Evolutionary conservation across 2,888 invertebrate genomes (phyloP).

Genomic region (Cepaea hortensis): DNA sequence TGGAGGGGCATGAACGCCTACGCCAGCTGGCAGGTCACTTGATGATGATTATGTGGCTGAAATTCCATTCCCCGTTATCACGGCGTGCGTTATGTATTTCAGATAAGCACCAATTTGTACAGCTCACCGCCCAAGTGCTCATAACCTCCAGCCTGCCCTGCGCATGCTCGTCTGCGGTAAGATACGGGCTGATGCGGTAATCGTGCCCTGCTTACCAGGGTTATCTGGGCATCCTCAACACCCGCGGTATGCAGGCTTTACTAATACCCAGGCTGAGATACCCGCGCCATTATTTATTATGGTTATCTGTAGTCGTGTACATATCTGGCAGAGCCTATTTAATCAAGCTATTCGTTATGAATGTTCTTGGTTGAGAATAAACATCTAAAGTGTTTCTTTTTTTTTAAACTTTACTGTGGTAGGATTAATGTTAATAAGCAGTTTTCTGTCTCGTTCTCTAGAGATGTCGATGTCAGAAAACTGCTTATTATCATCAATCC

Average conservation of each 20-base stretch:
- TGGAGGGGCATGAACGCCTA: too few relatives aligned
- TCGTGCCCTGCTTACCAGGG: not conserved
- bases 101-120: not conserved
- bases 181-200: not conserved
- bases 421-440: too few relatives aligned
- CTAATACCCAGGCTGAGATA: not conserved
- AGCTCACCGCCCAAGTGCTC: not conserved
- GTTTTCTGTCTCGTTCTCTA: too few relatives aligned
- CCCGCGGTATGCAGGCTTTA: not conserved
- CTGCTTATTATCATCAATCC: too few relatives aligned
- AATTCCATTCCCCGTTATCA: too few relatives aligned
- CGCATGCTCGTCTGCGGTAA: not conserved
- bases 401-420: too few relatives aligned
- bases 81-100: too few relatives aligned
- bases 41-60: too few relatives aligned
- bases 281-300: not conserved
- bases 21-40: too few relatives aligned
- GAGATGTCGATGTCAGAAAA: too few relatives aligned
- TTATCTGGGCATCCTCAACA: slow-evolving; percentile 9
- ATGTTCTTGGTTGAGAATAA: not conserved
- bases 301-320: not conserved
- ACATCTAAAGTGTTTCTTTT: not conserved
- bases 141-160: not conserved
- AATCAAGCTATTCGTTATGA: not conserved
- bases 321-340: not conserved